phyloP scores from a whole-genome alignment of 2,888 invertebrate species.

The Pteria penguin region DNA sequence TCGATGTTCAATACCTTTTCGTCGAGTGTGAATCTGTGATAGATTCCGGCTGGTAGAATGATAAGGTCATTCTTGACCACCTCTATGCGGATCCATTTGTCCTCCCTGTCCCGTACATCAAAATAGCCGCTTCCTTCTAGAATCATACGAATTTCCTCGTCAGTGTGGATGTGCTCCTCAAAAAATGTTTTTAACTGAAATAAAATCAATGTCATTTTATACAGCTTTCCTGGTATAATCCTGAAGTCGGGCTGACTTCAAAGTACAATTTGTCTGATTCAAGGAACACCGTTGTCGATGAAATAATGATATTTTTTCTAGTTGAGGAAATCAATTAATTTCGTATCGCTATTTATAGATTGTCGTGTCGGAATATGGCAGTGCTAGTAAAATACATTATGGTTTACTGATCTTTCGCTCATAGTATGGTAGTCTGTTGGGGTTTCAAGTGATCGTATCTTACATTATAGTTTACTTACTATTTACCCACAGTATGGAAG shows the following conservation, averaged over 20 bases:
- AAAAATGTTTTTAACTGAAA: slow-evolving; percentile 89
- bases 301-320: neutral
- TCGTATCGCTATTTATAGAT: no score
- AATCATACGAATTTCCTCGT: slow-evolving; percentile 96
- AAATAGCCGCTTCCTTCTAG: slow-evolving; percentile 96
- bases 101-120: slow-evolving; percentile 91
- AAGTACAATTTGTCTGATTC: neutral
- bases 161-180: slow-evolving; percentile 95
- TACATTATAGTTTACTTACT: no score
- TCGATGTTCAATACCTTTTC: slow-evolving; percentile 53
- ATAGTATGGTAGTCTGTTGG: no score
- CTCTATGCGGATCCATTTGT: slow-evolving; percentile 95
- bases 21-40: slow-evolving; percentile 96
- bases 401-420: no score
- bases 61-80: slow-evolving; percentile 93
- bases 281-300: neutral
- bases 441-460: no score
- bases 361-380: no score
- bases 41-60: slow-evolving; percentile 96
- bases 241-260: neutral
- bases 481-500: no score
- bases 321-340: no score
- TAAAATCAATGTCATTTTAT: no score
- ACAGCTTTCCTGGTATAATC: neutral
- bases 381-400: no score